These are phyloP conservation scores for Trichomalopsis sarcophagae DNA, from an alignment of 1,140 invertebrate genomes.

Conservation along the genomic window DNA sequence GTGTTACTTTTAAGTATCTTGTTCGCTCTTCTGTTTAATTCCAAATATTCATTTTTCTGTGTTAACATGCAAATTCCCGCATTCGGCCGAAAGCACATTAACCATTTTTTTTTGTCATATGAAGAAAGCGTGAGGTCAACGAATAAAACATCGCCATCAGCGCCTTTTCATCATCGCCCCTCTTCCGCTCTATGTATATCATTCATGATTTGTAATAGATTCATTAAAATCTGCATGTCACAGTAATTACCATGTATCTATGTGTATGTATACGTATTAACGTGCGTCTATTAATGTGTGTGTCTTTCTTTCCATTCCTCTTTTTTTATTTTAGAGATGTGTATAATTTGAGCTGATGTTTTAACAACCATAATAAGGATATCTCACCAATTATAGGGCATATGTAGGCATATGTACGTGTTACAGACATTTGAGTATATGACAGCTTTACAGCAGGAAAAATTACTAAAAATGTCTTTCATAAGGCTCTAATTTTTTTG, in stretches of 20 bases:
- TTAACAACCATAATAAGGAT: neutral
- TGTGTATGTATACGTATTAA: constrained; percentile 44
- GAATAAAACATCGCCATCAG: neutral
- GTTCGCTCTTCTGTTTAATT: constrained; percentile 3
- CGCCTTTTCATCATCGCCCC: neutral
- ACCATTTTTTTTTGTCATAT: constrained; percentile 3
- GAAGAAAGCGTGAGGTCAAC: neutral
- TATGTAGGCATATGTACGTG: neutral
- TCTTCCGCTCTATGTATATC: neutral
- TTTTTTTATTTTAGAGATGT: neutral
- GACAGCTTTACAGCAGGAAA: neutral
- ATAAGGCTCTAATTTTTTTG: neutral
- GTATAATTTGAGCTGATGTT: neutral
- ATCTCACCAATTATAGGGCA: neutral
- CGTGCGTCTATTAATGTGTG: constrained; percentile 38
- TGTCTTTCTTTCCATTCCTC: neutral
- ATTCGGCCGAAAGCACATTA: constrained; percentile 10
- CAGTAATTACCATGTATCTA: no score
- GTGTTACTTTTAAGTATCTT: constrained; percentile 16
- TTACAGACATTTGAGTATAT: neutral
- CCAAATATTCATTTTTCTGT: neutral
- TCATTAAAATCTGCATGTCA: constrained; percentile 35
- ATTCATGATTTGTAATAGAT: constrained; percentile 24
- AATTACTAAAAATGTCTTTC: neutral
- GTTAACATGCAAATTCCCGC: neutral